A percentile compares a stretch with the other conserved stretches of the same genome.
Conservation (phyloP, 2,797 vertebrate genomes). For the Microctenopoma stevenorrisi region DNA sequence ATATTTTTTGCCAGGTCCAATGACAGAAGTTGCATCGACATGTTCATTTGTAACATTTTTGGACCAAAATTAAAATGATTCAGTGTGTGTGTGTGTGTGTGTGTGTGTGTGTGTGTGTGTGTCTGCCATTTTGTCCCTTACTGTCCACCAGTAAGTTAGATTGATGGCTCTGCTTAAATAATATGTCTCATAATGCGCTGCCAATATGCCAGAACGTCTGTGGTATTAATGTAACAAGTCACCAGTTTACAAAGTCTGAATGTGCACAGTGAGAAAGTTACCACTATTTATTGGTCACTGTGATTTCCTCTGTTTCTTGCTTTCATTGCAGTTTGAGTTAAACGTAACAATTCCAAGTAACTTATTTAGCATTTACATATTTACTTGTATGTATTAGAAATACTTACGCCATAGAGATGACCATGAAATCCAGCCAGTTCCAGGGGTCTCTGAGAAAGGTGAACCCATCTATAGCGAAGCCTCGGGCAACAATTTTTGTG, state of each 20-base stretch:
- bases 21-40: not conserved
- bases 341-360: no score
- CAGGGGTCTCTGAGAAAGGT: conserved; percentile 97
- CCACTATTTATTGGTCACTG: not conserved
- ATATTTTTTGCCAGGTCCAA: not conserved
- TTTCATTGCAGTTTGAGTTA: not conserved
- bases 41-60: not conserved
- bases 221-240: conserved; percentile 2
- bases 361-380: not conserved
- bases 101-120: not conserved
- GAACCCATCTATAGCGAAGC: conserved; percentile 96
- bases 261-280: not conserved
- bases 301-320: not conserved
- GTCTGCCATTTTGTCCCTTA: not conserved
- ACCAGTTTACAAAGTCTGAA: not conserved
- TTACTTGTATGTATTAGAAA: not conserved
- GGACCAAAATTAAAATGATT: not conserved
- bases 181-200: not conserved
- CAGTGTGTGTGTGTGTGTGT: not conserved
- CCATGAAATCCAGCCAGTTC: conserved; percentile 99
- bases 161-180: not conserved
- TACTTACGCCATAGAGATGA: conserved; percentile 99
- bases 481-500: conserved; percentile 97
- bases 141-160: not conserved
- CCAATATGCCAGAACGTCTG: not conserved